Base-by-base conservation (phyloP, 2,888 invertebrate species). In the Himalopsyche kuldschensis region DNA sequence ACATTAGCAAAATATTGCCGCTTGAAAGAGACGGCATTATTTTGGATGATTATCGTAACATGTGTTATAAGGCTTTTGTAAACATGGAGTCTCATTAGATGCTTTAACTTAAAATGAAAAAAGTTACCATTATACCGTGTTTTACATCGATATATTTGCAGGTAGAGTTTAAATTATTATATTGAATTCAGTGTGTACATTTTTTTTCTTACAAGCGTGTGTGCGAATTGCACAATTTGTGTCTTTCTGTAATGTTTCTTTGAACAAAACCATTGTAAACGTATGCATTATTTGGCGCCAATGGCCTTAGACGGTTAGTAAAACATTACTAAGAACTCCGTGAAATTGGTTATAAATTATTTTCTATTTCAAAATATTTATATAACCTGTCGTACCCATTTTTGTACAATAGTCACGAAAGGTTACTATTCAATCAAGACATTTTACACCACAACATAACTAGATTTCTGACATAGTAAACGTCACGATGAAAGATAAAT, bases 201-300 rank as follows among this genome's bases (percentile, higher is more conserved):
- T 30, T 27, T 79, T 35, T 11, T 24, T 78, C 32, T 78, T 41
- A 20, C 24, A 48, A 79, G 48, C 24, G 47, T 20, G 31, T 10
- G 27, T 79, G 31, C 27, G n/a, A 24, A 30, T 79, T 63, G 55
- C 31, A 47, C 35, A 31, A 63, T 27, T 15, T 15, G n/a, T 35
- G 17, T 30, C 24, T 46, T 63, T 17, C 27, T 10, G 11, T 79
- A 32, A 63, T 55, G 77, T 83, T 84, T 78, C 77, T 69, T 24
- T 63, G 32, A 75, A 41, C 55, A 81, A 81, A 81, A 79, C 84
- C 81, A 79, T 81, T 84, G 84, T 84, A 84, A 84, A 84, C 84
- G 84, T 84, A 84, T 84, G 84, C 84, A 84, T 84, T 84, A 81
- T 84, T 84, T 84, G 84, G 84, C 84, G 84, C 84, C 81, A 84